Evolutionary conservation across 23 tunicate species (phyloP), one percentile per base, ranked within the genome.

Genomic region (Trididemnum clinides): DNA sequence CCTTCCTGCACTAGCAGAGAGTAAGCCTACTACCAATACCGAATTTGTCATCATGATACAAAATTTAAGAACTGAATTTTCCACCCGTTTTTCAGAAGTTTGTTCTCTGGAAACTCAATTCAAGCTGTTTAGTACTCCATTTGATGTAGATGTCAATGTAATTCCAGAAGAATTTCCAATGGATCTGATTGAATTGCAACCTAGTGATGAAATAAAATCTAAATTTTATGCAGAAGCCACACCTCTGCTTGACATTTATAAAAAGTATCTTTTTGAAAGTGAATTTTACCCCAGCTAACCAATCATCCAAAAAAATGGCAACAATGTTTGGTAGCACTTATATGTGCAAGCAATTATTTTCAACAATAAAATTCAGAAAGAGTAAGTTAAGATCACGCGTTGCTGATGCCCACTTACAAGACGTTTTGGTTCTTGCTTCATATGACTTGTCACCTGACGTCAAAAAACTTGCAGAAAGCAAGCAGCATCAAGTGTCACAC

Each of bases 51-150:
- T 57, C 5, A 58, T 34, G 54, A 82, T 82, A 72, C 32, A 58
- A 72, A n/a, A n/a, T n/a, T n/a, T n/a, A n/a, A n/a, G n/a, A n/a
- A n/a, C n/a, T n/a, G n/a, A n/a, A n/a, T n/a, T 82, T 82, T 82
- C 87, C 71, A 10, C 71, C 12, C 71, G 71, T 22, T 63, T 63
- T 12, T 21, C 71, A 18, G 71, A 63, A 18, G 20, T 72, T 33
- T 78, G 83, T 82, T 82, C 87, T 71, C 28, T 72, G 12, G 83
- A 82, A 82, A 82, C n/a, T 82, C n/a, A 34, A 82, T 33, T 82
- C 82, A 82, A 26, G 30, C 33, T 82, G 59, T 82, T 73, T 28
- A 73, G 82, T 33, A 82, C 83, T 82, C 87, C 87, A 34, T 82
- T 72, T n/a, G n/a, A n/a, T n/a, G n/a, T n/a, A n/a, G n/a, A n/a